These are phyloP conservation scores for Cladopsammia gracilis DNA, from an alignment of 64 coral and sea anemone species.

Conservation along the genomic window DNA sequence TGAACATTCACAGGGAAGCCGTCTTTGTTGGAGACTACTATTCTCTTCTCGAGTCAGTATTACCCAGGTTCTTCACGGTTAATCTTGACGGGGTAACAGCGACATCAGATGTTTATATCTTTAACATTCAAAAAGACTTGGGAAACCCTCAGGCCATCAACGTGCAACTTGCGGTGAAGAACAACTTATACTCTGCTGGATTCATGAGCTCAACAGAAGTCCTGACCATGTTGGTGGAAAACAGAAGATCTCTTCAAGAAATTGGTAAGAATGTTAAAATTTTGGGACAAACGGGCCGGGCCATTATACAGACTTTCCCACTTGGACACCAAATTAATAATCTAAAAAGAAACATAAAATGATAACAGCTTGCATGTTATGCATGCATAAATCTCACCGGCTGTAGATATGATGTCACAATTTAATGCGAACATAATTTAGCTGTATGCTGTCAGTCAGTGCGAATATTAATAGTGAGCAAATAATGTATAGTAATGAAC, in stretches of 20 bases:
- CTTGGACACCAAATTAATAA: too few relatives aligned
- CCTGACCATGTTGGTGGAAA: slow-evolving; percentile 17
- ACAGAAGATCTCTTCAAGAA: slow-evolving; percentile 2
- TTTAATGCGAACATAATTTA: too few relatives aligned
- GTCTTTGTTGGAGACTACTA: slow-evolving; percentile 85
- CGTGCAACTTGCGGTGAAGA: slow-evolving; percentile 43
- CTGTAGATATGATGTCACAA: too few relatives aligned
- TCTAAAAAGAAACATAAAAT: too few relatives aligned
- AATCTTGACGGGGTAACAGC: not conserved
- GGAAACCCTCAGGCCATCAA: slow-evolving; percentile 25
- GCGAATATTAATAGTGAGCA: too few relatives aligned
- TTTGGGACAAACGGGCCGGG: too few relatives aligned
- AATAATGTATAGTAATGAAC: too few relatives aligned
- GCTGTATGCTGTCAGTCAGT: too few relatives aligned
- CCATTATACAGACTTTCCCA: too few relatives aligned
- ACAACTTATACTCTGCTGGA: not conserved
- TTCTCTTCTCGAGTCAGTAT: not conserved
- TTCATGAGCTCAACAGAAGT: slow-evolving; percentile 1
- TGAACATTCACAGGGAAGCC: slow-evolving; percentile 42
- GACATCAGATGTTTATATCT: slow-evolving; percentile 24
- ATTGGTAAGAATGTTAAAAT: slow-evolving; percentile 31
- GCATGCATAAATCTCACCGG: too few relatives aligned
- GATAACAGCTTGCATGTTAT: too few relatives aligned
- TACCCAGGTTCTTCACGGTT: not conserved
- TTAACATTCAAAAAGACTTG: slow-evolving; percentile 36